These are phyloP conservation scores for Brachyrhaphis roseni DNA, from an alignment of 2,797 vertebrate species.

Conservation along the genomic window DNA sequence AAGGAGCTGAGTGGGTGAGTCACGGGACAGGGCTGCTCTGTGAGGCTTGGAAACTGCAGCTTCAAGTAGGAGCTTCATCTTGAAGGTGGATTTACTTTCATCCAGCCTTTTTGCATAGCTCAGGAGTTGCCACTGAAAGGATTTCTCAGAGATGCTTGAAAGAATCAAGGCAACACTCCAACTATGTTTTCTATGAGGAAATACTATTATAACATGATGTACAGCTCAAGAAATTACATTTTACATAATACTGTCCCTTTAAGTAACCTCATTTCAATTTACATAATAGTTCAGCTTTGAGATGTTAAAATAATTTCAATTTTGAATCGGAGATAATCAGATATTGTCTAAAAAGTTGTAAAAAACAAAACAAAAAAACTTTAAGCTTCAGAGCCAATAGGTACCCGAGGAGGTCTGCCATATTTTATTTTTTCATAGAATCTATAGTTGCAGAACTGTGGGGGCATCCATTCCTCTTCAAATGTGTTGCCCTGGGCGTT, in stretches of 20 bases:
- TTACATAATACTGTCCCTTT: background rate
- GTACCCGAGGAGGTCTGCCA: background rate
- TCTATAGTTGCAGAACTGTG: background rate
- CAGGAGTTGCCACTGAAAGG: too few relatives aligned
- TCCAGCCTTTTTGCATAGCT: too few relatives aligned
- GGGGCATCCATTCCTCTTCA: background rate
- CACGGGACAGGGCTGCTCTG: too few relatives aligned
- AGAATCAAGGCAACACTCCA: too few relatives aligned
- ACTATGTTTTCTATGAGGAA: too few relatives aligned
- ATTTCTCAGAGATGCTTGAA: too few relatives aligned
- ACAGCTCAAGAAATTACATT: background rate
- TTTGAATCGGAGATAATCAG: background rate
- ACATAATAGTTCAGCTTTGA: background rate
- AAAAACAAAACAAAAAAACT: background rate
- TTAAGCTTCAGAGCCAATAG: background rate
- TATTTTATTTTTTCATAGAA: background rate
- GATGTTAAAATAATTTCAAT: background rate
- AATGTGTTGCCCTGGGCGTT: background rate
- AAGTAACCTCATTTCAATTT: background rate
- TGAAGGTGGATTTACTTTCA: too few relatives aligned
- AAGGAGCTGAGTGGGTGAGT: too few relatives aligned
- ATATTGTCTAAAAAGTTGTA: background rate
- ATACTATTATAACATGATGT: too few relatives aligned
- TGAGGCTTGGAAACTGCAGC: too few relatives aligned
- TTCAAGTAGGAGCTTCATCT: too few relatives aligned